Evolutionary conservation across 2,797 vertebrate species (phyloP).

Genomic region (Protosalanx chinensis): DNA sequence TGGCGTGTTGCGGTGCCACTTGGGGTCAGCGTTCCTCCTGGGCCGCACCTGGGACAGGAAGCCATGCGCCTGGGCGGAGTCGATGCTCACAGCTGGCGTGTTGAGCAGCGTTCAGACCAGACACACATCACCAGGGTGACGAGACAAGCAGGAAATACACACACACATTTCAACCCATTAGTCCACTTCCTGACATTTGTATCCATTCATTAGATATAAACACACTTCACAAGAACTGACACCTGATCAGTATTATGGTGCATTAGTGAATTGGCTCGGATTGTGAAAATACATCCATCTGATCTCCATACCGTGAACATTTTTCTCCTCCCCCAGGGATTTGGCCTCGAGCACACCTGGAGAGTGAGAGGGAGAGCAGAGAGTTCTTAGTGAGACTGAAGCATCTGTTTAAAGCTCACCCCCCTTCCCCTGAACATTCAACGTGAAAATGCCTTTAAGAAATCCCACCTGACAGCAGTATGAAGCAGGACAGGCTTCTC

Average conservation of each 20-base stretch:
- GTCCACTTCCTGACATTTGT: background rate
- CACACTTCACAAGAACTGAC: background rate
- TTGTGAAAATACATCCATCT: background rate
- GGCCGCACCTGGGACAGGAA: conserved; percentile 68
- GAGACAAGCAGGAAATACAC: background rate
- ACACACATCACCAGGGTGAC: conserved; percentile 1
- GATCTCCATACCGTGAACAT: conserved; percentile 46
- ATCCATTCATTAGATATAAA: too few species aligned
- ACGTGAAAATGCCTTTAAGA: background rate
- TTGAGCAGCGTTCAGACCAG: background rate
- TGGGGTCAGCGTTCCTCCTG: conserved; percentile 62
- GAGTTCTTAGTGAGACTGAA: background rate
- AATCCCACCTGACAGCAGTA: conserved; percentile 63
- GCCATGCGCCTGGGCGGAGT: conserved; percentile 55
- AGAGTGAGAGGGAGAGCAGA: conserved; percentile 5
- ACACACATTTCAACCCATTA: background rate
- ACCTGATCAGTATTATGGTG: background rate
- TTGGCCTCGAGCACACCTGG: conserved; percentile 63
- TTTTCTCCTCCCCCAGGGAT: conserved; percentile 57
- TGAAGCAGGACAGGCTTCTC: conserved; percentile 46
- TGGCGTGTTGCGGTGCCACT: conserved; percentile 67
- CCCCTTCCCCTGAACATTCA: background rate
- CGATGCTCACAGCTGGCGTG: conserved; percentile 49
- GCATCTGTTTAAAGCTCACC: conserved; percentile 5
- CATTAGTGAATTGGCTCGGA: background rate